Percentiles rank a stretch among this genome's conserved stretches.
These are phyloP conservation scores for Gallinago nigripennis DNA, from an alignment of 2,797 vertebrate species.

Conservation along the genomic window DNA sequence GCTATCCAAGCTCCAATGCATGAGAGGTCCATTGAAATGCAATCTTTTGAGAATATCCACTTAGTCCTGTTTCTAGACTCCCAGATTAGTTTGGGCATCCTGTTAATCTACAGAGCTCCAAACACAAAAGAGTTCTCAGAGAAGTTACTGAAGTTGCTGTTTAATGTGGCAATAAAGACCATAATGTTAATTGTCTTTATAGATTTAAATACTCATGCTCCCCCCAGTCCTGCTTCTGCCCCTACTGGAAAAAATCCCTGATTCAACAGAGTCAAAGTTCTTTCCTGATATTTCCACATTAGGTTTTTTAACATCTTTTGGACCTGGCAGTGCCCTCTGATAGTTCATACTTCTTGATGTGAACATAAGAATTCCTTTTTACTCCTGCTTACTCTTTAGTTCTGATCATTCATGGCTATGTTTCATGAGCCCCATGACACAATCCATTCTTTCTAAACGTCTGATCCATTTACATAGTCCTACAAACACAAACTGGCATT, in stretches of 20 bases:
- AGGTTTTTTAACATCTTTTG: background rate
- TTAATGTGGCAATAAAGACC: background rate
- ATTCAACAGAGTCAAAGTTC: background rate
- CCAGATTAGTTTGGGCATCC: background rate
- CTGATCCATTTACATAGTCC: background rate
- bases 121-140: background rate
- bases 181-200: background rate
- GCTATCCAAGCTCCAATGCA: slow-evolving; percentile 20
- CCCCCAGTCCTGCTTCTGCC: background rate
- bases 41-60: slow-evolving; percentile 37
- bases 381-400: background rate
- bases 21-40: slow-evolving; percentile 58
- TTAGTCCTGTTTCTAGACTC: slow-evolving; percentile 28
- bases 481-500: background rate
- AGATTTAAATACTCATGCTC: background rate
- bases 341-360: background rate
- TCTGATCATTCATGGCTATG: background rate
- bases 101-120: background rate
- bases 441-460: background rate
- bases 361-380: background rate
- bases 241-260: background rate
- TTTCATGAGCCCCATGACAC: background rate
- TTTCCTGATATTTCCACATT: background rate
- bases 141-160: background rate
- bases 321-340: background rate